phyloP scores from a whole-genome alignment of 2,888 invertebrate species.

The Platycheirus albimanus region DNA sequence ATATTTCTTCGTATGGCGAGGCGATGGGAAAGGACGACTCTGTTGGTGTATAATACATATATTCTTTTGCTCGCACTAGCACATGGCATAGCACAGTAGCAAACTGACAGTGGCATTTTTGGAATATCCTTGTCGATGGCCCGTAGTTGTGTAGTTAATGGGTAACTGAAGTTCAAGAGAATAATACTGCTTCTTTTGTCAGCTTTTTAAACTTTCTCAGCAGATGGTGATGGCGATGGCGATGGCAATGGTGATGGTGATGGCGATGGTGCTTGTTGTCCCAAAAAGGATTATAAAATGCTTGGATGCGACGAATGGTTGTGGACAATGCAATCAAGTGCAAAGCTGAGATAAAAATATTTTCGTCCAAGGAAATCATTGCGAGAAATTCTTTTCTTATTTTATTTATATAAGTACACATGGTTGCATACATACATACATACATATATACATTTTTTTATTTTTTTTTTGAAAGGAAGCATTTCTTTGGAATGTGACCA shows the following conservation, averaged over 20 bases:
- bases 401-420: too few species aligned
- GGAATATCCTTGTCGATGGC: constrained; percentile 51
- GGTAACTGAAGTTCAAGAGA: constrained; percentile 63
- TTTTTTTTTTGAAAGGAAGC: too few species aligned
- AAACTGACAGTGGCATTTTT: constrained; percentile 57
- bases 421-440: too few species aligned
- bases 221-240: too few species aligned
- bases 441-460: not conserved
- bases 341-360: constrained; percentile 72
- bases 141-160: constrained; percentile 58
- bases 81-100: not conserved
- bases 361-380: constrained; percentile 34
- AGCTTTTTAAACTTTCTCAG: constrained; percentile 6
- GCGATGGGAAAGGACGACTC: constrained; percentile 5
- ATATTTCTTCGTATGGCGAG: not conserved
- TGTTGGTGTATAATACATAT: not conserved
- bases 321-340: constrained; percentile 73
- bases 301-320: constrained; percentile 60
- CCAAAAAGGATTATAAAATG: constrained; percentile 66
- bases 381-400: constrained; percentile 22
- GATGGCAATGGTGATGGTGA: too few species aligned
- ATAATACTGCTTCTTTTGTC: constrained; percentile 32
- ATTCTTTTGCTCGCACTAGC: not conserved
- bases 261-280: constrained; percentile 14
- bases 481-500: constrained; percentile 51